phyloP scores from a whole-genome alignment of 2,113 vertebrate species.

The Lophura nycthemera region DNA sequence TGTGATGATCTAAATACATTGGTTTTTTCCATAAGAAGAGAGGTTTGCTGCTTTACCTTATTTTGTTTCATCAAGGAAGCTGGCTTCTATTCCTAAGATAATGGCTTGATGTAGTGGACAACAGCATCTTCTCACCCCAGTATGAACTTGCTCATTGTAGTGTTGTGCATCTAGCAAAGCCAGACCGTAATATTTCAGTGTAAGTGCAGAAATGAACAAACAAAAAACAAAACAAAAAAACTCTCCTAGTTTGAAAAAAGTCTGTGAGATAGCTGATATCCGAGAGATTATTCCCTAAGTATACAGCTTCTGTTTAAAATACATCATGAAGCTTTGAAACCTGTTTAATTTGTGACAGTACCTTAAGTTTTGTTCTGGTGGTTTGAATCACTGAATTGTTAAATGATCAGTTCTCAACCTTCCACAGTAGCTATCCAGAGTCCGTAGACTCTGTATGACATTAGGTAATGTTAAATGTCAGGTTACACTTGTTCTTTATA shows the following conservation, averaged over 20 bases:
- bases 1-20: not conserved
- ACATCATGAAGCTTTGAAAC: not conserved
- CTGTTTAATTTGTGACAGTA: conserved; percentile 10
- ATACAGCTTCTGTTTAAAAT: not conserved
- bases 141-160: not conserved
- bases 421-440: not conserved
- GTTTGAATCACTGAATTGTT: not conserved
- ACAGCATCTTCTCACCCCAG: not conserved
- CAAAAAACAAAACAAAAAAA: too few relatives aligned
- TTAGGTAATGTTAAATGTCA: not conserved
- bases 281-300: not conserved
- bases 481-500: not conserved
- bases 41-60: not conserved
- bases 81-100: not conserved
- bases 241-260: not conserved
- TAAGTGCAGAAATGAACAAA: not conserved
- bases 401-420: conserved; percentile 1
- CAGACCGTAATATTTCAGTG: not conserved
- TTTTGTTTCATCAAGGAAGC: not conserved
- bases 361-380: not conserved
- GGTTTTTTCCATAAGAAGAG: not conserved
- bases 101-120: not conserved
- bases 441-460: not conserved
- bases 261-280: not conserved
- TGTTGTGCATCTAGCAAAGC: not conserved